Evolutionary conservation across 2,113 vertebrate species (phyloP).

Genomic region (Mungos mungo): DNA sequence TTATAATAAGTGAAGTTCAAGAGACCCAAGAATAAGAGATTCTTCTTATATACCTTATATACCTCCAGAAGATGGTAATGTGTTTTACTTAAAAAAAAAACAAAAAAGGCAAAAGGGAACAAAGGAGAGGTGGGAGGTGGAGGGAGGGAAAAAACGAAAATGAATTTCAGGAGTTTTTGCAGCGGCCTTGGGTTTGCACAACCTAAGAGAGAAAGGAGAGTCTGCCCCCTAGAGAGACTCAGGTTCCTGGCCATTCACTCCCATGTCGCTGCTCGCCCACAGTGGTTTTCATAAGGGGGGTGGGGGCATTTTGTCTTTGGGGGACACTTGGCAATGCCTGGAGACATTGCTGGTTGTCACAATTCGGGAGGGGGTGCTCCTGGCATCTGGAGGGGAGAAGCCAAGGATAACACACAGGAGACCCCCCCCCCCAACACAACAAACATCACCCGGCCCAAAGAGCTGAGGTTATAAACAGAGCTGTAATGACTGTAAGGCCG

Average conservation of each 20-base stretch:
- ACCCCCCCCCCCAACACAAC: too few species aligned
- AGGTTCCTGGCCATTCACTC: neutral
- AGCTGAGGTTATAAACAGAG: neutral
- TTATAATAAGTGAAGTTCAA: neutral
- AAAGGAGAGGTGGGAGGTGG: too few species aligned
- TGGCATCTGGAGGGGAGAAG: neutral
- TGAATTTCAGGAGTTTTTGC: neutral
- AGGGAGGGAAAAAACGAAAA: neutral
- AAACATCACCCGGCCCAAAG: neutral
- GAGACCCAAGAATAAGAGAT: neutral
- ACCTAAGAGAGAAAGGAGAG: neutral
- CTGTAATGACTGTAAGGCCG: too few species aligned
- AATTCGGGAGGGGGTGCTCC: neutral
- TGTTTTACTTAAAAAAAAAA: neutral
- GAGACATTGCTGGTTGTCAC: neutral
- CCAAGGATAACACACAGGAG: neutral
- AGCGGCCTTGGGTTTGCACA: neutral
- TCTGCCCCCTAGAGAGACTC: too few species aligned
- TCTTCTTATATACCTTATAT: neutral
- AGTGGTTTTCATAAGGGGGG: neutral
- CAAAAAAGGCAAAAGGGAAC: neutral
- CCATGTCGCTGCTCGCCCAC: neutral
- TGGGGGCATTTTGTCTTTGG: too few species aligned
- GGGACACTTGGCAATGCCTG: neutral
- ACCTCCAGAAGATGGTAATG: neutral